Evolutionary conservation across 2,113 vertebrate genomes (phyloP).

Genomic region (Lampris incognitus): DNA sequence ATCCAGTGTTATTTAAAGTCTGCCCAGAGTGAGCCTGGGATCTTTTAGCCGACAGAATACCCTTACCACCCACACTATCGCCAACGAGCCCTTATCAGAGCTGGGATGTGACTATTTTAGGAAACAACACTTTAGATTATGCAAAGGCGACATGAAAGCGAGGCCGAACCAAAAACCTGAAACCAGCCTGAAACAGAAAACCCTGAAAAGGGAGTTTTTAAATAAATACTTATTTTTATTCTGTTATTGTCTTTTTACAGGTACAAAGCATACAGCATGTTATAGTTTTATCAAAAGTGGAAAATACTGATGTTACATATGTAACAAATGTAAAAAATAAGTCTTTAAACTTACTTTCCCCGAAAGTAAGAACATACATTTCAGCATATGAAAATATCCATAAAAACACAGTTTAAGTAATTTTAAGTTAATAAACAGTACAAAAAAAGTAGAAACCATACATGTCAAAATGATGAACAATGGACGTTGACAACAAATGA

Average conservation of each 20-base stretch:
- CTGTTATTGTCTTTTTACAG: constrained; percentile 99
- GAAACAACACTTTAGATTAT: constrained; percentile 16
- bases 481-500: constrained; percentile 74
- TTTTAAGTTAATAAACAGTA: constrained; percentile 94
- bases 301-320: constrained; percentile 99
- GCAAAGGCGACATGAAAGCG: neutral
- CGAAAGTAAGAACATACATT: constrained; percentile 96
- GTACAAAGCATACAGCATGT: constrained; percentile 99
- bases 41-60: constrained; percentile 34
- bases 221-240: constrained; percentile 99
- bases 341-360: constrained; percentile 96
- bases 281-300: constrained; percentile 99
- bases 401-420: constrained; percentile 96
- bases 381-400: constrained; percentile 97
- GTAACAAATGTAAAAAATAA: constrained; percentile 99
- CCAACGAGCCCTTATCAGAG: constrained; percentile 21
- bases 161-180: neutral
- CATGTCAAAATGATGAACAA: constrained; percentile 81
- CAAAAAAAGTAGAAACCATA: constrained; percentile 87
- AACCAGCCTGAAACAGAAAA: neutral
- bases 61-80: constrained; percentile 39
- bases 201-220: constrained; percentile 80
- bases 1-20: constrained; percentile 63
- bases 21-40: constrained; percentile 29
- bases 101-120: constrained; percentile 25